Base-by-base conservation (phyloP, 2,797 vertebrate genomes). In the Eleutherodactylus coqui region DNA sequence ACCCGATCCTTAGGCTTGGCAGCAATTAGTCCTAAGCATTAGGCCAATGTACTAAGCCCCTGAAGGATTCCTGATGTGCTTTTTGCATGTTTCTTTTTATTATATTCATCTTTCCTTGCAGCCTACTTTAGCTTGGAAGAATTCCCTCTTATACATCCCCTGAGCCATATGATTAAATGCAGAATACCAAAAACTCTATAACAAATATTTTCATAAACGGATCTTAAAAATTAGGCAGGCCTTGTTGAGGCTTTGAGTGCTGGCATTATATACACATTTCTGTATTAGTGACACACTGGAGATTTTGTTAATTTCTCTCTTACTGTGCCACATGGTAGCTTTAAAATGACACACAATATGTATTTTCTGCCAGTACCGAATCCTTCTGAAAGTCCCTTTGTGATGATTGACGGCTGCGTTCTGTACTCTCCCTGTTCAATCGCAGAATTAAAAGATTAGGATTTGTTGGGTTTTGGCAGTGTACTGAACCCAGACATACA, bases 181-280 rank as follows among this genome's bases (percentile, higher is more conserved):
- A 49, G 75, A 84, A 84, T 73, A 87, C 82, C 82, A 79, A 87
- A 73, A 87, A 84, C 41, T 45, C 82, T 87, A 21, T 79, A 62
- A 58, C 64, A 79, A 87, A 87, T 87, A 79, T 79, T 87, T 87
- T 87, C 67, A 75, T 87, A 84, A 87, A 84, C 29, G 75, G 76
- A 79, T 87, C 82, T 87, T 84, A 84, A 84, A 87, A 87, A 84
- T 84, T 81, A 86, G 85, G 45, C 78, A 47, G 75, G 70, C 64
- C 62, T 70, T 69, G 85, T 70, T 75, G 75, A 47, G 73, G 58
- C 64, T 87, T 87, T 79, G 34, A 80, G 49, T 27, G 32, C 75
- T 84, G 86, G 85, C 79, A 70, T 84, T 38, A 60, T 62, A 58
- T 62, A 17, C 36, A 80, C 45, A 84, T 87, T 76, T 83, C 53